Conservation (phyloP, 2,797 vertebrate genomes). For the Mormyrus hasselquistii region DNA sequence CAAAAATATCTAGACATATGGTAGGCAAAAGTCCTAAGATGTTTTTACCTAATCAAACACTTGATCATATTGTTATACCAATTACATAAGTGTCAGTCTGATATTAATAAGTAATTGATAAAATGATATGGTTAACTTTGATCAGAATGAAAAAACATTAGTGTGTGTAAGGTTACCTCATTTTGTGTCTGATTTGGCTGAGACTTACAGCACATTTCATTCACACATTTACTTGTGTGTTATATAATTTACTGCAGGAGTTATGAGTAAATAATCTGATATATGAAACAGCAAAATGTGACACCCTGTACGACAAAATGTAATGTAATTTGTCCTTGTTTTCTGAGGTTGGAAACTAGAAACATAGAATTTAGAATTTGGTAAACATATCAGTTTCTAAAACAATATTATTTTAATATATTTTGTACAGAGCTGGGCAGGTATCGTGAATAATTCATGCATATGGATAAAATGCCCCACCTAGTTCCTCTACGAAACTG, state of each 20-base stretch:
- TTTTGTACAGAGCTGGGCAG: background rate
- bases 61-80: background rate
- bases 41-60: background rate
- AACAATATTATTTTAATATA: background rate
- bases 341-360: background rate
- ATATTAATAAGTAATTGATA: background rate
- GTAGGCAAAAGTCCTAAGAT: background rate
- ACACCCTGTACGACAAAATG: background rate
- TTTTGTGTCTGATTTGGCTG: background rate
- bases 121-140: background rate
- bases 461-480: background rate
- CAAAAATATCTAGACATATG: background rate
- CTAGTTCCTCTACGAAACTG: background rate
- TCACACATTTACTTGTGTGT: background rate
- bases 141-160: background rate
- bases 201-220: background rate
- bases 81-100: background rate
- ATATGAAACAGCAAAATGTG: background rate
- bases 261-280: background rate
- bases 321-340: background rate
- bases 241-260: background rate
- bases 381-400: background rate
- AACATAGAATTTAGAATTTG: background rate
- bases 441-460: background rate
- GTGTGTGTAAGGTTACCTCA: background rate